phyloP scores from a whole-genome alignment of 2,797 vertebrate species.

The Falco naumanni region DNA sequence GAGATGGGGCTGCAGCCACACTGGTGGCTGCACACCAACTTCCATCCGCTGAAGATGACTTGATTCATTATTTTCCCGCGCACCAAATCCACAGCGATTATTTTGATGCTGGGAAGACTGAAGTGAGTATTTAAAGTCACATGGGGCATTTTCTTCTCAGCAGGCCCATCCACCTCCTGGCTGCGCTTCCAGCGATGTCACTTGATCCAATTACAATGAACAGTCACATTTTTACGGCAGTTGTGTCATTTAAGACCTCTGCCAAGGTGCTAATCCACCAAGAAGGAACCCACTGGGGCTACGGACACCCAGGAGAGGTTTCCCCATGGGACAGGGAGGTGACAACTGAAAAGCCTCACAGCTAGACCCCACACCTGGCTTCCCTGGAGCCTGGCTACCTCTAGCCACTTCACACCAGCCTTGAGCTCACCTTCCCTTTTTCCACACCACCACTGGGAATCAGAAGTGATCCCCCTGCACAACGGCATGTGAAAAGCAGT shows the following conservation, averaged over 20 bases:
- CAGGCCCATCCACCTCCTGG: neutral
- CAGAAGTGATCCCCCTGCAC: rapidly evolving
- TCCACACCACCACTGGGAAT: neutral
- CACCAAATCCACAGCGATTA: neutral
- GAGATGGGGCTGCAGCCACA: rapidly evolving
- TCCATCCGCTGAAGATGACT: neutral
- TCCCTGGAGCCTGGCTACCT: neutral
- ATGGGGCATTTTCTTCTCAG: neutral
- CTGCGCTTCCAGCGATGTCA: neutral
- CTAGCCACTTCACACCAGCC: neutral
- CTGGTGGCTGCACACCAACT: neutral
- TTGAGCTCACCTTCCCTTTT: neutral
- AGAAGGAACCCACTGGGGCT: neutral
- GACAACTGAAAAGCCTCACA: neutral
- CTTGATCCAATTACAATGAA: neutral
- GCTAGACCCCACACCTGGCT: neutral
- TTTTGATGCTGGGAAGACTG: neutral
- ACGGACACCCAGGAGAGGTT: neutral
- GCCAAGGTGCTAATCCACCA: neutral
- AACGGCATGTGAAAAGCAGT: neutral
- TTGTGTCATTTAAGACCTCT: neutral
- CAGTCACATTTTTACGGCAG: neutral
- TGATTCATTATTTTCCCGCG: rapidly evolving
- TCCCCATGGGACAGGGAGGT: neutral
- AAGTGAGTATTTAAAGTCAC: neutral